These are phyloP conservation scores for Acanthiza pusilla DNA, from an alignment of 2,797 vertebrate genomes.

Conservation along the genomic window DNA sequence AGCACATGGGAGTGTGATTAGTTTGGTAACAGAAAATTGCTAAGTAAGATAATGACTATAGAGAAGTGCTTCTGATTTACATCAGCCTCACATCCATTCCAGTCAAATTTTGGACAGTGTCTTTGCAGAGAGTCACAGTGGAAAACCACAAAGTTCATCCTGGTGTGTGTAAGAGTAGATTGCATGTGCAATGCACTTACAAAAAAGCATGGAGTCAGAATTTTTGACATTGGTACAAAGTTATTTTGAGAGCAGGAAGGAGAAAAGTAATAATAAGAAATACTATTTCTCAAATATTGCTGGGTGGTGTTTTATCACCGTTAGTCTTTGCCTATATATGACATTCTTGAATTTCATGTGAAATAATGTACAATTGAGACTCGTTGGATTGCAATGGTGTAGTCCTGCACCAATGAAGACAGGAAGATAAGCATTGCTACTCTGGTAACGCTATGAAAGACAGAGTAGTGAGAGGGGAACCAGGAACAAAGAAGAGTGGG, in stretches of 20 bases:
- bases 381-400: background rate
- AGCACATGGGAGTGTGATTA: background rate
- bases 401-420: background rate
- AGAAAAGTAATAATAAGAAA: background rate
- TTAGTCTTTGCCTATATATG: background rate
- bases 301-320: background rate
- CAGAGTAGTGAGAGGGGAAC: background rate
- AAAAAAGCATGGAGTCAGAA: background rate
- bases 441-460: background rate
- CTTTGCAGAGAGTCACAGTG: background rate
- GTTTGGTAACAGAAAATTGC: conserved; percentile 4
- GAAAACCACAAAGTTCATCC: background rate
- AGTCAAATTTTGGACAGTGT: background rate
- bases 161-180: background rate
- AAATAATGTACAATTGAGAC: background rate
- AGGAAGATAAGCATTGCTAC: background rate
- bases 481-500: background rate
- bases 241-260: background rate
- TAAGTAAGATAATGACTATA: background rate
- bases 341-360: background rate
- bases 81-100: background rate
- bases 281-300: background rate
- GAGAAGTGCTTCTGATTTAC: background rate
- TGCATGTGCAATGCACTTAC: background rate
- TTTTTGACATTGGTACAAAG: background rate